Base-by-base conservation (phyloP, 2,888 invertebrate species). In the Drosophila algonquin region DNA sequence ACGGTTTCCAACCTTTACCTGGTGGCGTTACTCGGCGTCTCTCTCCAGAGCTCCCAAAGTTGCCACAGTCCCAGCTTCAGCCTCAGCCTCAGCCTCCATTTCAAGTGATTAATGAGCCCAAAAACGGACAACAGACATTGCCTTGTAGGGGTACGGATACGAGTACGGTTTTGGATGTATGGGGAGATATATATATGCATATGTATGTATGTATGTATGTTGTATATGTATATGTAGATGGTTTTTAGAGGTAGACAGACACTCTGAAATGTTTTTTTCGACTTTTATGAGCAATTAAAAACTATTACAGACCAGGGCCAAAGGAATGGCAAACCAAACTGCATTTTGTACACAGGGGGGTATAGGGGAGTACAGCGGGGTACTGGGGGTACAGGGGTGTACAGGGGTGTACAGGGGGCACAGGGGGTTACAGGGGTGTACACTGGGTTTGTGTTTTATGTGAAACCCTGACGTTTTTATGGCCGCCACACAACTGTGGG, bases 281-380 rank as follows among this genome's bases (percentile, higher is more conserved):
- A 76, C 63, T 75, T 85, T 80, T 86, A 76, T 77, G 77, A 74
- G 79, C 79, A 89, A 83, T 85, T 87, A 83, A 83, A 83, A 79
- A 79, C 76, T 78, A 85, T 84, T 87, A 81, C 67, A 53, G 32
- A 40, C 53, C 46, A 48, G 56, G 45, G 61, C 64, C 62, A 55
- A 0, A 14, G 6, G 40, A 62, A 64, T 67, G 67, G 65, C 21
- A 21, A 21, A 21, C 21, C 78, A 74, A 64, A 69, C 58, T 78
- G 71, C 74, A 77, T 71, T 76, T 21, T 3, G 21, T 21, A 21
- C 21, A 3, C 18, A 1, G 18, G 21, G 3, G 21, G n/a, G n/a
- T n/a, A n/a, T n/a, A n/a, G n/a, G n/a, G n/a, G n/a, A n/a, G n/a
- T n/a, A n/a, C n/a, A n/a, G n/a, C n/a, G n/a, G n/a, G n/a, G n/a